A percentile compares a stretch with the other conserved stretches of the same genome.
Evolutionary conservation across 2,888 invertebrate genomes (phyloP).

Genomic region (Ditula angustiorana): DNA sequence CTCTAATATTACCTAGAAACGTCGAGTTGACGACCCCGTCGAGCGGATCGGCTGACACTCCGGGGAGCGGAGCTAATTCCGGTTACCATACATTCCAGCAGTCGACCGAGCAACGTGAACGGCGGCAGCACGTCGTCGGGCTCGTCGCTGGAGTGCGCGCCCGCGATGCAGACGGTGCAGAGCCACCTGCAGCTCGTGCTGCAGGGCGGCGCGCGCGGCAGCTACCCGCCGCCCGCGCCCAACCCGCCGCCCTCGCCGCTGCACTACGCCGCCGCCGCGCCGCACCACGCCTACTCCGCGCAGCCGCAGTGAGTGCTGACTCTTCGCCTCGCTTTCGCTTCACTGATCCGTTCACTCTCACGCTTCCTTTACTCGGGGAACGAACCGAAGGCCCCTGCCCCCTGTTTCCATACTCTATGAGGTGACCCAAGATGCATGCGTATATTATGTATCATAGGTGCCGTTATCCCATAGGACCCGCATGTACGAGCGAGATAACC

Average conservation of each 20-base stretch:
- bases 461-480: too few relatives aligned
- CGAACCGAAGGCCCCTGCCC: too few relatives aligned
- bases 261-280: constrained; percentile 56
- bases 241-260: constrained; percentile 60
- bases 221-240: constrained; percentile 60
- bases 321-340: too few relatives aligned
- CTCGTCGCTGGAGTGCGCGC: constrained; percentile 42
- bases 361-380: too few relatives aligned
- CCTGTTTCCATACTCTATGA: too few relatives aligned
- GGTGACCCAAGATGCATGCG: too few relatives aligned
- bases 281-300: constrained; percentile 56
- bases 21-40: too few relatives aligned
- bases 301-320: constrained; percentile 52
- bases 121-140: constrained; percentile 49
- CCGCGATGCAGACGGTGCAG: constrained; percentile 48
- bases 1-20: too few relatives aligned
- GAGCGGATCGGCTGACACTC: too few relatives aligned
- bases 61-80: not conserved
- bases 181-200: constrained; percentile 81
- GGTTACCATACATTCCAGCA: constrained; percentile 40
- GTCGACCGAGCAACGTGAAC: constrained; percentile 66
- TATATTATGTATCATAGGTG: too few relatives aligned
- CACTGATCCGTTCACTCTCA: too few relatives aligned
- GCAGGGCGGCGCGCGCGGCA: constrained; percentile 66
- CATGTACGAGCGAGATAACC: too few relatives aligned